A percentile compares a stretch with the other conserved stretches of the same genome.
phyloP scores from a whole-genome alignment of 1,140 invertebrate genomes.

The Sweltsa coloradensis region DNA sequence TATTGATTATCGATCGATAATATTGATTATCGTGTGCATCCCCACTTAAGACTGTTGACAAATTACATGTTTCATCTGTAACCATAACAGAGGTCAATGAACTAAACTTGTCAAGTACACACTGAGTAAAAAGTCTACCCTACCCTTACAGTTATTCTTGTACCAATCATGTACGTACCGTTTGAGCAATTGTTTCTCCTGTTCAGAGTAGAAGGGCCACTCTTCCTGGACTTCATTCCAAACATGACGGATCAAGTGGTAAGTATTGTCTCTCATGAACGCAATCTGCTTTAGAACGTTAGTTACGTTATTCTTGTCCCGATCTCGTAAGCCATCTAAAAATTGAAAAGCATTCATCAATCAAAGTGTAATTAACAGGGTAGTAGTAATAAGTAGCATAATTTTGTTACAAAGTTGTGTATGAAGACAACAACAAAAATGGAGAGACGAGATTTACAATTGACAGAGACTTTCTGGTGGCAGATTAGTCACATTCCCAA shows the following conservation, averaged over 20 bases:
- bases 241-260: slow-evolving; percentile 66
- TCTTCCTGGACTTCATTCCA: slow-evolving; percentile 91
- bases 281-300: slow-evolving; percentile 68
- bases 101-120: too few species aligned
- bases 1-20: too few species aligned
- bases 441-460: slow-evolving; percentile 9
- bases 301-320: slow-evolving; percentile 60
- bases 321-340: slow-evolving; percentile 79
- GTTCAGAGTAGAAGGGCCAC: slow-evolving; percentile 85
- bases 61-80: too few species aligned
- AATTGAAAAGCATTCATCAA: slow-evolving; percentile 19
- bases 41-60: too few species aligned
- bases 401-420: not conserved
- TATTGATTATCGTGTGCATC: too few species aligned
- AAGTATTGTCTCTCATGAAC: slow-evolving; percentile 72
- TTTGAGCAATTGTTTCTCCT: slow-evolving; percentile 76
- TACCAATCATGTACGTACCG: slow-evolving; percentile 47
- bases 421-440: not conserved
- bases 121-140: too few species aligned
- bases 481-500: too few species aligned
- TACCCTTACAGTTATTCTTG: too few species aligned
- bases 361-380: not conserved
- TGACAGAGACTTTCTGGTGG: too few species aligned
- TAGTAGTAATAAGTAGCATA: not conserved
- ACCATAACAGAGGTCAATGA: too few species aligned